A percentile compares a stretch with the other conserved stretches of the same genome.
phyloP scores from a whole-genome alignment of 1,140 invertebrate species.

The Hyposmocoma kahamanoa region DNA sequence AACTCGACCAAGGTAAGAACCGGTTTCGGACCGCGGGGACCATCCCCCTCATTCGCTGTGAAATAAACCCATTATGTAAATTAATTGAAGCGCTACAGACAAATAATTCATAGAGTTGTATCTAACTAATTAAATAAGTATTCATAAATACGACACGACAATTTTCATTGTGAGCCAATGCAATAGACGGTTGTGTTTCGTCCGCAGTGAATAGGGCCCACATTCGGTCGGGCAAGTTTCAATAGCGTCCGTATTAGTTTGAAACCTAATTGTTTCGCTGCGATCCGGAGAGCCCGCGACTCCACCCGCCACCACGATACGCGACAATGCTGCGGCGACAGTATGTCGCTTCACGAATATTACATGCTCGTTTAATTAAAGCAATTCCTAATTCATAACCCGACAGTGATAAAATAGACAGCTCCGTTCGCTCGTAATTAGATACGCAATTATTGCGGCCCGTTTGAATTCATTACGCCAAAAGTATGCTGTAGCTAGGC shows the following conservation, averaged over 20 bases:
- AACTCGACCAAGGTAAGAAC: too few species aligned
- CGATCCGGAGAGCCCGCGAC: constrained; percentile 11
- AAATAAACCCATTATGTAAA: constrained; percentile 3
- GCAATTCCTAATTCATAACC: constrained; percentile 69
- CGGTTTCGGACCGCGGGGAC: too few species aligned
- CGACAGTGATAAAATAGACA: constrained; percentile 69
- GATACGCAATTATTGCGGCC: constrained; percentile 67
- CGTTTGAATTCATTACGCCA: constrained; percentile 61
- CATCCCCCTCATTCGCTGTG: too few species aligned
- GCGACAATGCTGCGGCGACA: not conserved
- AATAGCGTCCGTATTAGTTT: constrained; percentile 44
- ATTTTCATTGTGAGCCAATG: constrained; percentile 25
- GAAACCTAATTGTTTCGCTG: constrained; percentile 47
- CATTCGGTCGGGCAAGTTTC: constrained; percentile 31
- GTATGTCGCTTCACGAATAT: not conserved
- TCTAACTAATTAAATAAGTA: not conserved
- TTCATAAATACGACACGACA: constrained; percentile 11
- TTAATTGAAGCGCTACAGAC: not conserved
- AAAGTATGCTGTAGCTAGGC: constrained; percentile 38
- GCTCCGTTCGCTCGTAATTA: constrained; percentile 62
- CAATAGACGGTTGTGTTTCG: constrained; percentile 15
- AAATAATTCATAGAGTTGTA: not conserved
- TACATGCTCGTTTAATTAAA: constrained; percentile 70
- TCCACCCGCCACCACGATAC: too few species aligned
- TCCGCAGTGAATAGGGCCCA: constrained; percentile 23